Percentiles rank a stretch among this genome's conserved stretches.
These are phyloP conservation scores for Azorinus chamasolen DNA, from an alignment of 2,888 invertebrate genomes.

Conservation along the genomic window DNA sequence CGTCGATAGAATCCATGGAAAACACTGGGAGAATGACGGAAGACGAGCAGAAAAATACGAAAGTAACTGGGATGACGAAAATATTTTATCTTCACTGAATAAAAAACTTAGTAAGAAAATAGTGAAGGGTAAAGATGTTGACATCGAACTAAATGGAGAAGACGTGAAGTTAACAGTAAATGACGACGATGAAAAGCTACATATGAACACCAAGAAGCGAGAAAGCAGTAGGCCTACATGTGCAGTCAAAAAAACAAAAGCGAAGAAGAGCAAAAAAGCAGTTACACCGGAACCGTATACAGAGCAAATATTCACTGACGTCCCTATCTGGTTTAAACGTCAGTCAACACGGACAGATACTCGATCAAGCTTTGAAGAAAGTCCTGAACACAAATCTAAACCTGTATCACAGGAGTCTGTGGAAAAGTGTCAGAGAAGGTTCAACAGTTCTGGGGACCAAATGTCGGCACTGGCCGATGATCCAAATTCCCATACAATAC, in stretches of 20 bases:
- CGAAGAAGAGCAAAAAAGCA: slow-evolving; percentile 20
- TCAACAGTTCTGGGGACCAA: neutral
- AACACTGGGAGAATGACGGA: neutral
- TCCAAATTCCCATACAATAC: too few relatives aligned
- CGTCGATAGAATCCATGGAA: slow-evolving; percentile 18
- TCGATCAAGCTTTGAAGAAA: neutral
- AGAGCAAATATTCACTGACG: slow-evolving; percentile 41
- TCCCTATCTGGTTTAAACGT: slow-evolving; percentile 51
- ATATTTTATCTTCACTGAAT: slow-evolving; percentile 5
- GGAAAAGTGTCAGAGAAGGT: neutral
- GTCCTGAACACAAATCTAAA: neutral
- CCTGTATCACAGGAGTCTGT: too few relatives aligned
- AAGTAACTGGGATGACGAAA: slow-evolving; percentile 28
- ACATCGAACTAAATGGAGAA: slow-evolving; percentile 42
- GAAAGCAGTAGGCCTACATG: neutral
- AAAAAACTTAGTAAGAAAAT: slow-evolving; percentile 18
- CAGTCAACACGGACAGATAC: slow-evolving; percentile 9
- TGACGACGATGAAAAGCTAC: neutral
- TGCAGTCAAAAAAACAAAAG: slow-evolving; percentile 14
- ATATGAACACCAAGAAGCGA: neutral
- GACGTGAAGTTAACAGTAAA: slow-evolving; percentile 45
- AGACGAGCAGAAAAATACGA: slow-evolving; percentile 35
- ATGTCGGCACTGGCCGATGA: too few relatives aligned
- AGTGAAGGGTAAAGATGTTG: slow-evolving; percentile 49
- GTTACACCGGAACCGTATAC: slow-evolving; percentile 28